Evolutionary conservation across 2,113 vertebrate species (phyloP), one percentile per base, ranked within the genome.

Genomic region (Rhinopomastus cyanomelas): DNA sequence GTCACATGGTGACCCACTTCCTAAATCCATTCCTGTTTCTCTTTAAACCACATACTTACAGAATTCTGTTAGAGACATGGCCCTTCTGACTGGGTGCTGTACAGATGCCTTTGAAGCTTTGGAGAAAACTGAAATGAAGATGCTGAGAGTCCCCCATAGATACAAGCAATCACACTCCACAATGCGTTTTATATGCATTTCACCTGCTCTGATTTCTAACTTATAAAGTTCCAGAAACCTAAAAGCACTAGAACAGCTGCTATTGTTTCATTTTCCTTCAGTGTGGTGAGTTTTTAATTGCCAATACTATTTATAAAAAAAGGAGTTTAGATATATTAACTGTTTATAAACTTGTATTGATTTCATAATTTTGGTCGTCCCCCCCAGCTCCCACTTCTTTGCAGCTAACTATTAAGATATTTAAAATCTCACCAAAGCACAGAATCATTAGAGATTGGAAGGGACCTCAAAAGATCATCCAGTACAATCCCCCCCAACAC

Each of bases 191-290:
- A 1, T 48, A 85, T 71, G 12, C 66, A 56, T 19, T 74, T 51
- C 22, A 85, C 9, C 30, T 46, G 29, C 14, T 88, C 32, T 26
- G 42, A 48, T 87, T 67, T 85, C 64, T 77, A 42, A 69, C 46
- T 89, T 81, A 25, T 69, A 53, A 75, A 44, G 10, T 65, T 90
- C 15, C 44, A 53, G 49, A 72, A 85, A 67, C 48, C 27, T 5
- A 67, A 8, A 42, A 57, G 20, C 26, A 75, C 88, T 75, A 11
- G 27, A 75, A 81, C 36, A 61, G n/a, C n/a, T 88, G 48, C 29
- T 85, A 80, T 56, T 73, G 11, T 51, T 77, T 83, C 48, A 73
- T 83, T 94, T 91, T 67, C 81, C 32, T 62, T 34, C 19, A 69
- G 25, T n/a, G 42, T 18, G 22, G 6, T 82, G 80, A 66, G 30